These are phyloP conservation scores for Pandemis cinnamomeana DNA, from an alignment of 2,888 invertebrate genomes.

Conservation along the genomic window DNA sequence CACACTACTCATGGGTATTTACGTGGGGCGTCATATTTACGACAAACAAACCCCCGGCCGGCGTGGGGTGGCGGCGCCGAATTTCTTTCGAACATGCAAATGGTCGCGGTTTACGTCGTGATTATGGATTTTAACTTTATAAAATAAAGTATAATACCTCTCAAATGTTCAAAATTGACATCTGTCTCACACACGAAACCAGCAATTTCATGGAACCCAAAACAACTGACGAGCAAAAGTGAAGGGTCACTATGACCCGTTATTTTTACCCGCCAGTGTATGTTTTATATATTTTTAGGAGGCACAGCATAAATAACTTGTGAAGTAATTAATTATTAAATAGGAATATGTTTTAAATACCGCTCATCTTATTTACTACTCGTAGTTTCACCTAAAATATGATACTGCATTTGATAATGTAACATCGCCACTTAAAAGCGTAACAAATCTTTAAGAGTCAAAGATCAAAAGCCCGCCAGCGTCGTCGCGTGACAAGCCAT, in stretches of 20 bases:
- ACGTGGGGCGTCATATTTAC: conserved; percentile 39
- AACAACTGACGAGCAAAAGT: too few relatives aligned
- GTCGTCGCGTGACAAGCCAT: conserved; percentile 50
- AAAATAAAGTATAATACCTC: too few relatives aligned
- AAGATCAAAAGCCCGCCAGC: conserved; percentile 34
- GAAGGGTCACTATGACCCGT: too few relatives aligned
- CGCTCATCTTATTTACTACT: too few relatives aligned
- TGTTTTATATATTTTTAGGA: too few relatives aligned
- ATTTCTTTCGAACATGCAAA: not conserved
- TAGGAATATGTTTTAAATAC: too few relatives aligned
- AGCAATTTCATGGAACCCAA: too few relatives aligned
- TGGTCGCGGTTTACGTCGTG: not conserved
- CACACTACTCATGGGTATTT: conserved; percentile 45
- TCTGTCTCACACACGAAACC: too few relatives aligned
- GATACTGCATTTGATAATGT: not conserved
- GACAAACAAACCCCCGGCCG: conserved; percentile 15
- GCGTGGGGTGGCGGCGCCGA: not conserved
- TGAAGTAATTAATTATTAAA: too few relatives aligned
- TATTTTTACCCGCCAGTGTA: too few relatives aligned
- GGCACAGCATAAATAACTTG: too few relatives aligned
- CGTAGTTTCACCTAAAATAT: not conserved
- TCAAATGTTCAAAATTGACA: too few relatives aligned
- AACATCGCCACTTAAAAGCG: not conserved
- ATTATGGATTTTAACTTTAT: not conserved
- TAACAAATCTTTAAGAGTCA: conserved; percentile 2